Evolutionary conservation across 2,113 vertebrate species (phyloP).

Genomic region (Solea senegalensis): DNA sequence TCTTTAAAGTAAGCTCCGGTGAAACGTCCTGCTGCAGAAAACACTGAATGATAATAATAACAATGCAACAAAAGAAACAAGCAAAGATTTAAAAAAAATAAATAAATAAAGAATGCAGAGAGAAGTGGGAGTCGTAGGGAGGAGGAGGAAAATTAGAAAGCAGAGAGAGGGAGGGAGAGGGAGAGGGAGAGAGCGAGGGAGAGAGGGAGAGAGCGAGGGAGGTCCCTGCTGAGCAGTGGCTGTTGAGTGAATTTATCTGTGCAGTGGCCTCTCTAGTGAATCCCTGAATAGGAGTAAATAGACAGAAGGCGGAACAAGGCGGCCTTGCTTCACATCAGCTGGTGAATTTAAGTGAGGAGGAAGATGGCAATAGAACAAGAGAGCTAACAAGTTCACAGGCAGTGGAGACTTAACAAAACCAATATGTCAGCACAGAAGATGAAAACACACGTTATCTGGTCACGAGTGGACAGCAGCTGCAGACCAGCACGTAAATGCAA

Average conservation of each 20-base stretch:
- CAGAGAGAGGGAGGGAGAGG: constrained; percentile 40
- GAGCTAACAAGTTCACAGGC: constrained; percentile 51
- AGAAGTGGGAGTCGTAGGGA: constrained; percentile 40
- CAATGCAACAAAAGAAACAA: constrained; percentile 6
- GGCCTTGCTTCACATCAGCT: constrained; percentile 66
- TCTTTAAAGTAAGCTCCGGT: constrained; percentile 22
- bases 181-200: constrained; percentile 20
- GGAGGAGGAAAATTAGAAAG: neutral
- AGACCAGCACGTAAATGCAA: neutral
- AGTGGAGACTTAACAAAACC: constrained; percentile 37
- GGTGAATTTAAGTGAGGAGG: constrained; percentile 47
- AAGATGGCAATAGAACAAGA: constrained; percentile 51
- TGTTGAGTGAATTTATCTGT: constrained; percentile 78
- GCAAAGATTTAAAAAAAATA: constrained; percentile 32
- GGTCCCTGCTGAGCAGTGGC: constrained; percentile 67
- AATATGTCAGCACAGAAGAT: constrained; percentile 36
- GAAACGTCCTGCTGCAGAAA: constrained; percentile 28
- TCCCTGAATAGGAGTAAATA: constrained; percentile 76
- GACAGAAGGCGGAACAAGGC: constrained; percentile 65
- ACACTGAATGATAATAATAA: constrained; percentile 1
- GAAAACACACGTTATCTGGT: constrained; percentile 12
- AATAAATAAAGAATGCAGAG: constrained; percentile 23
- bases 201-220: constrained; percentile 34
- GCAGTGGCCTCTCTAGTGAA: constrained; percentile 76
- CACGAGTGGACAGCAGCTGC: neutral